Conservation (phyloP, 1,140 invertebrate genomes). For the Ridgeia piscesae region DNA sequence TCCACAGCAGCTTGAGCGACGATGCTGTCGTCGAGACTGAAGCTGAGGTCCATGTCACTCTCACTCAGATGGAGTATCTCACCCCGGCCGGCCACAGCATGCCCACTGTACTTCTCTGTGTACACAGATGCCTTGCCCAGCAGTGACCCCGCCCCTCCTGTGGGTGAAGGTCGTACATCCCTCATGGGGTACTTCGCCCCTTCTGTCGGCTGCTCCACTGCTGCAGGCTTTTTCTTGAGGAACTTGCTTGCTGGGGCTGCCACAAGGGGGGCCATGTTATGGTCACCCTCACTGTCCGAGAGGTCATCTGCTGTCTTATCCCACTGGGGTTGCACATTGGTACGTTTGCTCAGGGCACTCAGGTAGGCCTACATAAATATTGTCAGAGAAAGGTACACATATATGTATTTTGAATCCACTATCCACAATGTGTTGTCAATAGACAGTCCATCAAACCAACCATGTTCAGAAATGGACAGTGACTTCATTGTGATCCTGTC, state of each 20-base stretch:
- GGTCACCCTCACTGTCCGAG: slow-evolving; percentile 29
- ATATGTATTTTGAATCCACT: too few relatives aligned
- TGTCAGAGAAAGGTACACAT: too few relatives aligned
- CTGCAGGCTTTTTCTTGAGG: slow-evolving; percentile 36
- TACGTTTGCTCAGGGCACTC: slow-evolving; percentile 41
- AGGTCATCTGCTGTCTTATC: slow-evolving; percentile 42
- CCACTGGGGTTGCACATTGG: slow-evolving; percentile 34
- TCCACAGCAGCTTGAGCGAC: not conserved
- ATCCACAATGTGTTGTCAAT: too few relatives aligned
- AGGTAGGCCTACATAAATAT: slow-evolving; percentile 38
- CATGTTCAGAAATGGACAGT: too few relatives aligned
- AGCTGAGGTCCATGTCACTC: slow-evolving; percentile 12
- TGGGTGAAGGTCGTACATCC: not conserved
- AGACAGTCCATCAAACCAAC: too few relatives aligned
- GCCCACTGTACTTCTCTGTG: not conserved
- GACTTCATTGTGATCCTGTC: too few relatives aligned
- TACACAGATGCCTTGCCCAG: not conserved
- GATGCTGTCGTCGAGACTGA: slow-evolving; percentile 11
- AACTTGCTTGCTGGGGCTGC: slow-evolving; percentile 36
- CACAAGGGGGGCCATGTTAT: slow-evolving; percentile 25
- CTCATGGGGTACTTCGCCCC: not conserved
- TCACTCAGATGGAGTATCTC: not conserved
- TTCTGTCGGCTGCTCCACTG: not conserved
- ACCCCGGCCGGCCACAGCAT: not conserved
- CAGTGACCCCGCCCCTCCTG: not conserved